phyloP scores from a whole-genome alignment of 2,888 invertebrate genomes.

The Noctua pronuba region DNA sequence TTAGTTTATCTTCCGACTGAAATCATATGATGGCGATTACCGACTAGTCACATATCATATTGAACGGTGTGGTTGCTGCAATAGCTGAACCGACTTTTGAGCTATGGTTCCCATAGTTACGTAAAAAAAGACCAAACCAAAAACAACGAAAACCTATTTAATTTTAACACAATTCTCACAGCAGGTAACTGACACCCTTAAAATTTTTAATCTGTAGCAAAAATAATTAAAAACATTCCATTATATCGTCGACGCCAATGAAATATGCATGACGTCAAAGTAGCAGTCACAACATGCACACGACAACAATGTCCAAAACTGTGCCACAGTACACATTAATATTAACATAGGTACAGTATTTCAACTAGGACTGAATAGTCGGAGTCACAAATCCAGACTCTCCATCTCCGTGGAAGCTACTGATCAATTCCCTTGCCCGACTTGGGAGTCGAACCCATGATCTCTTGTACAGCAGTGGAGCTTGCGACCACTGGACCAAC shows the following conservation, averaged over 20 bases:
- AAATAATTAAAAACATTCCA: slow-evolving; percentile 49
- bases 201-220: slow-evolving; percentile 37
- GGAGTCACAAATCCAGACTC: neutral
- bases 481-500: no score
- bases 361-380: neutral
- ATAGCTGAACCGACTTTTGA: neutral
- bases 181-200: slow-evolving; percentile 18
- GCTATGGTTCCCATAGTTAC: neutral
- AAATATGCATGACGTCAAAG: slow-evolving; percentile 60
- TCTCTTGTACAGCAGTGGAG: no score
- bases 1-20: no score
- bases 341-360: neutral
- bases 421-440: neutral
- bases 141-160: neutral
- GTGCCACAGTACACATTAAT: neutral
- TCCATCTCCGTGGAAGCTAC: neutral
- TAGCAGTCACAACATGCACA: slow-evolving; percentile 31
- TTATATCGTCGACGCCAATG: slow-evolving; percentile 31
- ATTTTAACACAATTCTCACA: neutral
- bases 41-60: neutral
- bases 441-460: neutral
- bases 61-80: no score
- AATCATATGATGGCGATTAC: neutral
- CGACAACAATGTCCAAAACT: neutral
- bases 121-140: neutral